Base-by-base conservation (phyloP, 1,140 invertebrate genomes). In the Maconellicoccus hirsutus region DNA sequence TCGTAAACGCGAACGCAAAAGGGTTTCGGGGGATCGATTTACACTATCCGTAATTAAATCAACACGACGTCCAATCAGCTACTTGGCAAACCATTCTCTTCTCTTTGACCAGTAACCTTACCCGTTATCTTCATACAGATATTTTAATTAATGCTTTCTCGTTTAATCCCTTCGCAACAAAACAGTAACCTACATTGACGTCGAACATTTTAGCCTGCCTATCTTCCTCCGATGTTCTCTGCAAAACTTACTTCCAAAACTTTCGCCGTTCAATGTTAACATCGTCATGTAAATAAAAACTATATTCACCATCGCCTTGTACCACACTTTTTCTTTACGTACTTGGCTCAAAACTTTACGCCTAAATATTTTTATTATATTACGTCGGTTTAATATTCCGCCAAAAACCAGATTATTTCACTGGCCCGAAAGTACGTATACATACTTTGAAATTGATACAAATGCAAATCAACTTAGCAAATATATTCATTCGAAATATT, bases 61-160 rank as follows among this genome's bases (percentile, higher is more conserved):
- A 66, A 66, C 61, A 66, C 61, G 61, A 66, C 61, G 61, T 66
- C 61, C 61, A 66, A 66, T 66, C 61, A 66, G 61, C 61, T 66
- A 66, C 61, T 66, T 66, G 61, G 61, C 61, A 66, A 66, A 66
- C 61, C 25, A 26, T 66, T 23, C 61, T 66, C 61, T 66, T 66
- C 61, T 66, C 61, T 66, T 66, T 66, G 61, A 66, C 61, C 61
- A 25, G 61, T 26, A 66, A 26, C 61, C 25, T 25, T 66, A 66
- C 61, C 61, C 61, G 61, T 66, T 66, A 66, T 66, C 61, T 66
- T 66, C 61, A 19, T 19, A 25, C 25, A 25, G 61, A 66, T 66
- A 26, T 66, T 66, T 66, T 66, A 66, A 66, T 66, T 66, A 66
- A 66, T 66, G 61, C 61, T 26, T 66, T 66, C 61, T 66, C 61